phyloP scores from a whole-genome alignment of 2,113 vertebrate species.

The Larimichthys polyactis region DNA sequence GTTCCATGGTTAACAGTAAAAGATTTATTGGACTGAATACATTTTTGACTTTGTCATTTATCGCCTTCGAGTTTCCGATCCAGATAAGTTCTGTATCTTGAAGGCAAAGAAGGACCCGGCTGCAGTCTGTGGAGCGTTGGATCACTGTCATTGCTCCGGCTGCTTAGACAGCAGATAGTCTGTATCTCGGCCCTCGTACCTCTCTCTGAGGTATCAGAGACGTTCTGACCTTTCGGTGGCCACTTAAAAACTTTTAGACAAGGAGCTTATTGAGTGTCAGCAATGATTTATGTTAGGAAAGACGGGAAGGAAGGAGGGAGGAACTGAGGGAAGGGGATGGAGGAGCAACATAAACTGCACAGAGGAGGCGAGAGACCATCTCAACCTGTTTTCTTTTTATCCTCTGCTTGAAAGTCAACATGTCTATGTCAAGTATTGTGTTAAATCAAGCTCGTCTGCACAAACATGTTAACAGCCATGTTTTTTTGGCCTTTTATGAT shows the following conservation, averaged over 20 bases:
- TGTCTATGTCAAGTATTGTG: neutral
- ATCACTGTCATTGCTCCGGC: constrained; percentile 49
- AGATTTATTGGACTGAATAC: constrained; percentile 18
- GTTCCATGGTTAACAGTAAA: neutral
- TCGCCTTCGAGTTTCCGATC: constrained; percentile 40
- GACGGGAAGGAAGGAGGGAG: constrained; percentile 11
- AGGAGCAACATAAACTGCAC: constrained; percentile 24
- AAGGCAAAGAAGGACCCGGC: constrained; percentile 23
- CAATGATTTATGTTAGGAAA: constrained; percentile 66
- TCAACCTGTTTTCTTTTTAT: constrained; percentile 11
- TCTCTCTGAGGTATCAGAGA: constrained; percentile 59
- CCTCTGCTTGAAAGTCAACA: constrained; percentile 15
- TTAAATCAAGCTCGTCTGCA: neutral
- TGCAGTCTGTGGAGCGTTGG: constrained; percentile 26
- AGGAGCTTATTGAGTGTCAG: constrained; percentile 70
- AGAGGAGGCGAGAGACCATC: neutral
- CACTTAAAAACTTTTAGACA: constrained; percentile 70
- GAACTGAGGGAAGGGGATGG: neutral
- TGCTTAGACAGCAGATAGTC: constrained; percentile 61
- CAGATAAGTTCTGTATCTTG: constrained; percentile 29
- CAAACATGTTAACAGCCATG: neutral
- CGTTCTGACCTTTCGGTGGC: constrained; percentile 61
- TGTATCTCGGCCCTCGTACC: constrained; percentile 30
- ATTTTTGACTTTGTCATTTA: constrained; percentile 32
- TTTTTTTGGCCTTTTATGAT: too few relatives aligned